Percentiles rank a stretch among this genome's conserved stretches.
Conservation (phyloP, 2,113 vertebrate genomes). For the Rhagologus leucostigma region DNA sequence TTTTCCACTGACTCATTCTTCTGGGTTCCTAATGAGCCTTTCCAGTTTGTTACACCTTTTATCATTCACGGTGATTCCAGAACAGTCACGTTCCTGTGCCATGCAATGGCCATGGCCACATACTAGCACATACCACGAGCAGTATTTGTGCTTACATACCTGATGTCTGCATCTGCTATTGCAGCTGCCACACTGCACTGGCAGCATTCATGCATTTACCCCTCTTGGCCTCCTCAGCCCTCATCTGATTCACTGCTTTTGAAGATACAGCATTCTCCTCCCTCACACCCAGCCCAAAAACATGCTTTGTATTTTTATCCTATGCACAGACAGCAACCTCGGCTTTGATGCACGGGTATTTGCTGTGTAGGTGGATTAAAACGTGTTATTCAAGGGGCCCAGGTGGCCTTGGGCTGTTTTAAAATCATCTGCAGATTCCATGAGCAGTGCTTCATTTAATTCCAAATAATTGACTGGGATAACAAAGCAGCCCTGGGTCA, state of each 20-base stretch:
- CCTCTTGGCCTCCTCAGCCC: neutral
- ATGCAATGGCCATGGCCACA: neutral
- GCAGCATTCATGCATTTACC: neutral
- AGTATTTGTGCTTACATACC: neutral
- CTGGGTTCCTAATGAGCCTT: neutral
- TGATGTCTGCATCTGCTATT: neutral
- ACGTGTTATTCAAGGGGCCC: neutral
- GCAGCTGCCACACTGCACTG: neutral
- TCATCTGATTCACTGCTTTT: neutral
- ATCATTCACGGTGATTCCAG: neutral
- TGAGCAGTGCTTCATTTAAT: neutral
- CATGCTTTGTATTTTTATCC: neutral
- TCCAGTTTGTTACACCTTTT: conserved; percentile 4
- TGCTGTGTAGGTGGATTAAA: neutral
- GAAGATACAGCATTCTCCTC: neutral
- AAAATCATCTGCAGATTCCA: neutral
- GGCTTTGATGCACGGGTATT: neutral
- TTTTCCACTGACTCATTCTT: conserved; percentile 4
- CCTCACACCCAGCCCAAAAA: neutral
- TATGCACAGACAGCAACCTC: neutral
- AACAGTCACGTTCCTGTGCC: neutral
- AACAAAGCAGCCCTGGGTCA: neutral
- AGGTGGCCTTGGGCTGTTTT: neutral
- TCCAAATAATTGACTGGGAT: neutral
- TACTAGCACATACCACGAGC: neutral